phyloP scores from a whole-genome alignment of 1,140 invertebrate genomes.

The Drosophila pandora region DNA sequence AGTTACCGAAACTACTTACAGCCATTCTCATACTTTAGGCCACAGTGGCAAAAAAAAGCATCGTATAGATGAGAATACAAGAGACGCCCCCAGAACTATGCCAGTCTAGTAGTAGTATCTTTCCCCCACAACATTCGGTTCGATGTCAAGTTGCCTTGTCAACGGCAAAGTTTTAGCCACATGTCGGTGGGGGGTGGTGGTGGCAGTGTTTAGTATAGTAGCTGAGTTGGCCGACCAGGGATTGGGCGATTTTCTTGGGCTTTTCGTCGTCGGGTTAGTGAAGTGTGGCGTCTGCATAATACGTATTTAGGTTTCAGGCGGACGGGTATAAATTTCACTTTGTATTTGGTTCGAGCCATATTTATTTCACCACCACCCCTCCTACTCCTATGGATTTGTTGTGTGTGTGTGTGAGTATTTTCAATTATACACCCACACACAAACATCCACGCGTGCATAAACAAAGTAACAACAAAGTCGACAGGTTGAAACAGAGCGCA shows the following conservation, averaged over 20 bases:
- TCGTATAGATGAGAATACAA: slow-evolving; percentile 60
- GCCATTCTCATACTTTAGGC: slow-evolving; percentile 41
- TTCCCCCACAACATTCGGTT: slow-evolving; percentile 5
- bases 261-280: slow-evolving; percentile 22
- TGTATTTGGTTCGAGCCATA: slow-evolving; percentile 58
- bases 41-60: slow-evolving; percentile 34
- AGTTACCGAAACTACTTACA: slow-evolving; percentile 73
- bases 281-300: slow-evolving; percentile 63
- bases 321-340: slow-evolving; percentile 73
- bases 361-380: slow-evolving; percentile 39
- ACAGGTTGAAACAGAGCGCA: slow-evolving; percentile 70
- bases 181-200: slow-evolving; percentile 13
- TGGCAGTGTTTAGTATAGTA: neutral
- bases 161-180: slow-evolving; percentile 63
- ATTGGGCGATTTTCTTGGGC: slow-evolving; percentile 18
- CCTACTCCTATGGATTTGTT: slow-evolving; percentile 33
- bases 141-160: slow-evolving; percentile 58
- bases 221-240: too few relatives aligned
- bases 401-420: slow-evolving; percentile 43
- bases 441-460: slow-evolving; percentile 35
- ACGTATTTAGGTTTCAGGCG: slow-evolving; percentile 67
- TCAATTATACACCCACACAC: slow-evolving; percentile 61
- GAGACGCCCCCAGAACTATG: slow-evolving; percentile 63
- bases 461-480: slow-evolving; percentile 54
- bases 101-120: slow-evolving; percentile 43